phyloP scores from a whole-genome alignment of 2,113 vertebrate genomes.

The Aphyosemion australe region DNA sequence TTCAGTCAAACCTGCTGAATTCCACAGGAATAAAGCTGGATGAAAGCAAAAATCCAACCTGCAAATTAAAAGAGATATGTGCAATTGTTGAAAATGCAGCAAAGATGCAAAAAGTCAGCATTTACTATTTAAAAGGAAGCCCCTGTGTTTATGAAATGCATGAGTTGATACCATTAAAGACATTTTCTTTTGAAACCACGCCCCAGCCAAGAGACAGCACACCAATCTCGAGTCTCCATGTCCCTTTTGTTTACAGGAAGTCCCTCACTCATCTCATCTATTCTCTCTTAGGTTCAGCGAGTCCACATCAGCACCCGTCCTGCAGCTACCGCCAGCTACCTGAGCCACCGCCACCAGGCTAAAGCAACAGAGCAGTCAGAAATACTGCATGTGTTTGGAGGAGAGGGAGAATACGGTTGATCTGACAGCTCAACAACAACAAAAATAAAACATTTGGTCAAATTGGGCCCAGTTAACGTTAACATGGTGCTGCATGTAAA shows the following conservation, averaged over 20 bases:
- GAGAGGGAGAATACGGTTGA: neutral
- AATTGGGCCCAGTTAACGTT: conserved; percentile 18
- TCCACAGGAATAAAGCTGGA: conserved; percentile 19
- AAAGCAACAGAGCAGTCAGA: conserved; percentile 17
- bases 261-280: conserved; percentile 62
- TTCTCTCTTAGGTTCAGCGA: conserved; percentile 68
- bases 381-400: neutral
- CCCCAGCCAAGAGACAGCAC: conserved; percentile 15
- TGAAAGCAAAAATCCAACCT: neutral
- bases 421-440: neutral
- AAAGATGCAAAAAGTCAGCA: no score
- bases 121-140: no score
- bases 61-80: neutral
- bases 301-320: conserved; percentile 50
- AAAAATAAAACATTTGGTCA: conserved; percentile 1
- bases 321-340: conserved; percentile 33
- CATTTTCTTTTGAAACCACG: conserved; percentile 31
- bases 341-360: conserved; percentile 20
- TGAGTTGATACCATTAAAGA: conserved; percentile 16
- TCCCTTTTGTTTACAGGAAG: conserved; percentile 42
- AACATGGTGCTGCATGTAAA: conserved; percentile 14
- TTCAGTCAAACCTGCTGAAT: conserved; percentile 38
- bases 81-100: no score
- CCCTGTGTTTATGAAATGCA: no score
- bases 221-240: neutral